Percentiles rank a stretch among this genome's conserved stretches.
These are phyloP conservation scores for Montipora capitata DNA, from an alignment of 92 coral and sea anemone genomes.

Conservation along the genomic window DNA sequence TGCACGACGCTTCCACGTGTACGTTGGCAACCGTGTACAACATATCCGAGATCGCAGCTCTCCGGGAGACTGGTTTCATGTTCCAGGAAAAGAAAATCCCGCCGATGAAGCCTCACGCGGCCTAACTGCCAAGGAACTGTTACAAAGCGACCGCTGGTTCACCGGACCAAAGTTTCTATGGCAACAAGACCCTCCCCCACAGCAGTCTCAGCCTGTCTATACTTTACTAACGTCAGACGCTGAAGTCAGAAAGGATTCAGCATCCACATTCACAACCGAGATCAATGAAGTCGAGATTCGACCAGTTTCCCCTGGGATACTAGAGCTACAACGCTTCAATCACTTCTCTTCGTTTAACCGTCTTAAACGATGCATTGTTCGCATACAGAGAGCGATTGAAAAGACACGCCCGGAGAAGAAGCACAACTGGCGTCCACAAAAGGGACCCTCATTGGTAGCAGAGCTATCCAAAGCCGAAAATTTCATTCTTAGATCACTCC, in stretches of 20 bases:
- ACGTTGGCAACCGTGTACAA: slow-evolving; percentile 2
- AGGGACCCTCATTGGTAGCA: slow-evolving; percentile 41
- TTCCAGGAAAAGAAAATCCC: not conserved
- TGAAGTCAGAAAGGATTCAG: slow-evolving; percentile 21
- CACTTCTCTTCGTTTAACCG: slow-evolving; percentile 47
- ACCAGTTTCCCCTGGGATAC: not conserved
- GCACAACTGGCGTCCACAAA: slow-evolving; percentile 42
- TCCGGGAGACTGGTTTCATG: not conserved
- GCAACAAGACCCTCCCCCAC: slow-evolving; percentile 10
- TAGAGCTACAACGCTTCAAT: slow-evolving; percentile 11
- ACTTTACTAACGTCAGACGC: not conserved
- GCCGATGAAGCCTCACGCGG: slow-evolving; percentile 25
- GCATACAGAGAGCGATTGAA: too few relatives aligned
- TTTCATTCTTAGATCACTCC: slow-evolving; percentile 36
- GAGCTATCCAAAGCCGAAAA: slow-evolving; percentile 55
- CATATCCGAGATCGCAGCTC: slow-evolving; percentile 5
- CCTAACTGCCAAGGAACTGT: slow-evolving; percentile 20
- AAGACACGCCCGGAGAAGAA: slow-evolving; percentile 2
- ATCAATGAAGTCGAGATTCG: not conserved
- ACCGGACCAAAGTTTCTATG: slow-evolving; percentile 57
- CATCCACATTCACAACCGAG: slow-evolving; percentile 11
- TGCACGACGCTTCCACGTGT: slow-evolving; percentile 17
- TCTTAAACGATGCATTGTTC: slow-evolving; percentile 48
- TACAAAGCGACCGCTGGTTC: slow-evolving; percentile 40
- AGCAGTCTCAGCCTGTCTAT: not conserved